Evolutionary conservation across 2,797 vertebrate species (phyloP).

Genomic region (Tapirus indicus): DNA sequence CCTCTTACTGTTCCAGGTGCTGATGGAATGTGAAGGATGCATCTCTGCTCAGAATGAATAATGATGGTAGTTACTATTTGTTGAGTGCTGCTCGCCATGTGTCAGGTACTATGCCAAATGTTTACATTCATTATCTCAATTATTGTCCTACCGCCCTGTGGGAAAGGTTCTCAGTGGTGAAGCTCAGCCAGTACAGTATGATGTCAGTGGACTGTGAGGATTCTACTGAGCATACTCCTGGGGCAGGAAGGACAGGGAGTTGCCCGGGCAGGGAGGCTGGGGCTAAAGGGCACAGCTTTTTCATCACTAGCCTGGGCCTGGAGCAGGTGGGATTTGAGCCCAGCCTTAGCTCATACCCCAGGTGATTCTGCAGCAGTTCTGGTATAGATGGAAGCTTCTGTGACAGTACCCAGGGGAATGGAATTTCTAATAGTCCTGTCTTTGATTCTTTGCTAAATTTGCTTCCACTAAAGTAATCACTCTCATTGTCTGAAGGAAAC

Average conservation of each 20-base stretch:
- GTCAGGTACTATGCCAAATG: not conserved
- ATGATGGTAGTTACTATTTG: not conserved
- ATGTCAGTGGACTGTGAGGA: not conserved
- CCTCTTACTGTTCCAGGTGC: not conserved
- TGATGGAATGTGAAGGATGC: not conserved
- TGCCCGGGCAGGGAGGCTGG: not conserved
- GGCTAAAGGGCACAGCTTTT: not conserved
- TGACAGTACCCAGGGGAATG: not conserved
- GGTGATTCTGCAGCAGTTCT: not conserved
- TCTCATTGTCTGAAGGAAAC: slow-evolving; percentile 1
- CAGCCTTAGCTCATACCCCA: not conserved
- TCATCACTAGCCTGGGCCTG: not conserved
- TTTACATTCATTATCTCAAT: not conserved
- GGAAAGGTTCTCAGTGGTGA: not conserved
- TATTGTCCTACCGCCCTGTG: not conserved
- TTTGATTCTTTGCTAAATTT: slow-evolving; percentile 41
- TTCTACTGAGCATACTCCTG: not conserved
- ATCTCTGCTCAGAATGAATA: not conserved
- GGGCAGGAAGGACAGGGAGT: not conserved
- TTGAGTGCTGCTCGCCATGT: not conserved
- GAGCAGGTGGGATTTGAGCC: not conserved
- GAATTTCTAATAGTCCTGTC: not conserved
- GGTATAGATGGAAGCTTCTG: not conserved
- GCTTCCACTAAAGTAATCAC: not conserved
- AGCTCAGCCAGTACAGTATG: not conserved